Conservation (phyloP, 1,140 invertebrate species). For the Ctenoplectra terminalis region DNA sequence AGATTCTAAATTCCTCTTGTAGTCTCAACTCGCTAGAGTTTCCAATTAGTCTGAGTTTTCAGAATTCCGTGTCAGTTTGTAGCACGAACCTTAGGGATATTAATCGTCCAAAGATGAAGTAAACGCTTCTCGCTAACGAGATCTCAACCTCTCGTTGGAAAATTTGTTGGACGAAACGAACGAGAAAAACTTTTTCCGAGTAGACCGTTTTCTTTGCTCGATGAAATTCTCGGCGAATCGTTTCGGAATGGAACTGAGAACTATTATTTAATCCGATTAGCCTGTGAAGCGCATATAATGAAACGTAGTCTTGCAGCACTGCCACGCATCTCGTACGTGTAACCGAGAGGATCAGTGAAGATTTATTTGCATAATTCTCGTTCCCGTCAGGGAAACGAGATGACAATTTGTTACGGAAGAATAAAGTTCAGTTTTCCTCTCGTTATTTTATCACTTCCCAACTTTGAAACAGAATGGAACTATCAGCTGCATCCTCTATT, state of each 20-base stretch:
- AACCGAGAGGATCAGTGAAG: conserved; percentile 45
- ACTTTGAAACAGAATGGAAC: conserved; percentile 18
- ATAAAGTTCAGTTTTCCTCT: not conserved
- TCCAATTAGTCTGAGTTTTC: conserved; percentile 22
- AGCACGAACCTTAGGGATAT: not conserved
- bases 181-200: not conserved
- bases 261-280: conserved; percentile 51
- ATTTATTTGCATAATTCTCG: conserved; percentile 54
- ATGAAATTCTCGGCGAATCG: not conserved
- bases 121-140: not conserved
- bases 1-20: conserved; percentile 11
- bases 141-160: not conserved
- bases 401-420: conserved; percentile 19
- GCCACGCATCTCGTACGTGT: conserved; percentile 41
- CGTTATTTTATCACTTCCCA: not conserved
- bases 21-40: not conserved
- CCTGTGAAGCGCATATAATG: conserved; percentile 33
- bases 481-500: not conserved
- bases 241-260: not conserved
- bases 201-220: not conserved
- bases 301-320: conserved; percentile 2
- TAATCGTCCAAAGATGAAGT: not conserved
- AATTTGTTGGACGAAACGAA: not conserved
- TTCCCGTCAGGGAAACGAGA: conserved; percentile 4
- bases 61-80: not conserved